These are phyloP conservation scores for Misgurnus anguillicaudatus DNA, from an alignment of 2,113 vertebrate species.

Conservation along the genomic window DNA sequence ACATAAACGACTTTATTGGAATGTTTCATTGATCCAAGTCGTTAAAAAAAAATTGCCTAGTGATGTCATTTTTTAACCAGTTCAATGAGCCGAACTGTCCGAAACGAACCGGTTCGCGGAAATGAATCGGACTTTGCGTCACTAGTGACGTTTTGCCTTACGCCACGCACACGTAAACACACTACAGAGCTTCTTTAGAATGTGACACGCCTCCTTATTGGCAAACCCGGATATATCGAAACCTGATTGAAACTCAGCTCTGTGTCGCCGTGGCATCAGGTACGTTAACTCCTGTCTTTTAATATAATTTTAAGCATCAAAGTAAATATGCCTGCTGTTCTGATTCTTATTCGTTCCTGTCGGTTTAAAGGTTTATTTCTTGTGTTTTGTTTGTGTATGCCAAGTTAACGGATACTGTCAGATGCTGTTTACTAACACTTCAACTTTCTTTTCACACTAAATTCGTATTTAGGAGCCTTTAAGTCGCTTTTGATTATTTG, in stretches of 20 bases:
- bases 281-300: not conserved
- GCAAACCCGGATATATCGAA: not conserved
- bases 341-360: not conserved
- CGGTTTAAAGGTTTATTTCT: not conserved
- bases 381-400: not conserved
- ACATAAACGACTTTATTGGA: too few species aligned
- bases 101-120: too few species aligned
- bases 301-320: not conserved
- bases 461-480: not conserved
- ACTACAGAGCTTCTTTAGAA: not conserved
- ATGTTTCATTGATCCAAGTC: too few species aligned
- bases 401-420: not conserved
- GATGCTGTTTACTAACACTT: not conserved
- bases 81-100: too few species aligned
- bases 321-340: not conserved
- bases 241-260: not conserved
- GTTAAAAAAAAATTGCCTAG: too few species aligned
- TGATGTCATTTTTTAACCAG: too few species aligned
- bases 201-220: not conserved
- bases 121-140: too few species aligned
- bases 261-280: slow-evolving; percentile 17
- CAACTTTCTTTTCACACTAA: not conserved
- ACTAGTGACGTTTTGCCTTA: too few species aligned
- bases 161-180: not conserved
- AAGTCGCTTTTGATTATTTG: too few species aligned